Conservation (phyloP, 2,888 invertebrate species). For the Drosophila borborema region DNA sequence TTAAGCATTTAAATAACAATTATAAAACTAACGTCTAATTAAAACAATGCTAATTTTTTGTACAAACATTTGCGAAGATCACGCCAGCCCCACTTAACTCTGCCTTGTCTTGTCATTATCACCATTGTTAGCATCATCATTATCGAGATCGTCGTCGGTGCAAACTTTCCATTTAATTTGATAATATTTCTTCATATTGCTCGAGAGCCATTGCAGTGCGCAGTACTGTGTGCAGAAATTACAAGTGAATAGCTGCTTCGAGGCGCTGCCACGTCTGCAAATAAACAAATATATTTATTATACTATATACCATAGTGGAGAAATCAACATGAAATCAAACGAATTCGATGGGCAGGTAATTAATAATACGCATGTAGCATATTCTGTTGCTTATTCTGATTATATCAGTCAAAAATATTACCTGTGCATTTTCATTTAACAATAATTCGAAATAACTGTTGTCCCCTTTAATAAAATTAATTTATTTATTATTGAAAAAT, state of each 20-base stretch:
- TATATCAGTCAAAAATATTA: too few species aligned
- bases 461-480: too few species aligned
- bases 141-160: slow-evolving; percentile 56
- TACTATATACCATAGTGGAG: neutral
- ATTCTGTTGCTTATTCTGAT: neutral
- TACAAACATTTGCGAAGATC: slow-evolving; percentile 52
- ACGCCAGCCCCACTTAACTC: slow-evolving; percentile 13
- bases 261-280: slow-evolving; percentile 81
- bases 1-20: slow-evolving; percentile 56
- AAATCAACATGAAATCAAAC: neutral
- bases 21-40: slow-evolving; percentile 61
- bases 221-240: slow-evolving; percentile 83
- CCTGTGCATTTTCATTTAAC: neutral
- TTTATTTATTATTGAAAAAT: too few species aligned
- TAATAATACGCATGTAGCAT: neutral
- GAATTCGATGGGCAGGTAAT: neutral
- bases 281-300: neutral
- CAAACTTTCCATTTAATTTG: slow-evolving; percentile 82
- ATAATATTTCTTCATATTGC: slow-evolving; percentile 81
- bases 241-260: slow-evolving; percentile 83
- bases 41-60: slow-evolving; percentile 56
- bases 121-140: slow-evolving; percentile 5
- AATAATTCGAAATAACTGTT: too few species aligned
- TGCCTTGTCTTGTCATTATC: slow-evolving; percentile 24
- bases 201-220: slow-evolving; percentile 79